phyloP scores from a whole-genome alignment of 2,113 vertebrate species.

The Solea senegalensis region DNA sequence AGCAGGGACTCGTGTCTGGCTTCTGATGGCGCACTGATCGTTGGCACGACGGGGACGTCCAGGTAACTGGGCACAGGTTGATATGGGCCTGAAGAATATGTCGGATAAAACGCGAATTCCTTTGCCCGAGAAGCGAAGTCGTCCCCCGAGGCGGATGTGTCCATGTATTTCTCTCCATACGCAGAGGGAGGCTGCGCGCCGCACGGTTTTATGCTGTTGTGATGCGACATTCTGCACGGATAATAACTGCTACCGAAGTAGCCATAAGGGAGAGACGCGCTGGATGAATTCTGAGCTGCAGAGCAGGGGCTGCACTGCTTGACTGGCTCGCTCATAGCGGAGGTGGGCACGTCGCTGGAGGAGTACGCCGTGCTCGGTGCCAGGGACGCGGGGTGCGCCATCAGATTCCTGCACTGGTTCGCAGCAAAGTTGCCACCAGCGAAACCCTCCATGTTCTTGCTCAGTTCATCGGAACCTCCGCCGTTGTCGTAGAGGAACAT shows the following conservation, averaged over 20 bases:
- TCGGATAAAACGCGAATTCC: constrained; percentile 98
- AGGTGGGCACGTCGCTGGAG: constrained; percentile 85
- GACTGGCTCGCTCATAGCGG: constrained; percentile 89
- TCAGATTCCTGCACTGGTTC: constrained; percentile 96
- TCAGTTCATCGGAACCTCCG: constrained; percentile 89
- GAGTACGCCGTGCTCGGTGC: constrained; percentile 87
- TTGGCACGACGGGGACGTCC: constrained; percentile 94
- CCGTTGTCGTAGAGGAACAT: constrained; percentile 99
- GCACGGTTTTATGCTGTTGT: constrained; percentile 94
- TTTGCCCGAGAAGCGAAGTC: constrained; percentile 95
- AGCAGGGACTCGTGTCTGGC: constrained; percentile 92
- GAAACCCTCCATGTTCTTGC: constrained; percentile 97
- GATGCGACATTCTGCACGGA: constrained; percentile 93
- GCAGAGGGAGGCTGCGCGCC: constrained; percentile 88
- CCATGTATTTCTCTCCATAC: constrained; percentile 96
- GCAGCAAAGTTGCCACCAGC: constrained; percentile 91
- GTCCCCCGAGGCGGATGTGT: constrained; percentile 91
- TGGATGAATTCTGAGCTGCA: constrained; percentile 91
- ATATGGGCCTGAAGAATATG: constrained; percentile 93
- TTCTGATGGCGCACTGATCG: constrained; percentile 90
- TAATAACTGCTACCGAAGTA: constrained; percentile 97
- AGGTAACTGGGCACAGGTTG: constrained; percentile 95
- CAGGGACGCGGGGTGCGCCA: constrained; percentile 93
- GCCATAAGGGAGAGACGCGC: constrained; percentile 93
- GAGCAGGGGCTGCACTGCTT: constrained; percentile 98